Base-by-base conservation (phyloP, 2,797 vertebrate genomes). In the Argyrosomus regius region DNA sequence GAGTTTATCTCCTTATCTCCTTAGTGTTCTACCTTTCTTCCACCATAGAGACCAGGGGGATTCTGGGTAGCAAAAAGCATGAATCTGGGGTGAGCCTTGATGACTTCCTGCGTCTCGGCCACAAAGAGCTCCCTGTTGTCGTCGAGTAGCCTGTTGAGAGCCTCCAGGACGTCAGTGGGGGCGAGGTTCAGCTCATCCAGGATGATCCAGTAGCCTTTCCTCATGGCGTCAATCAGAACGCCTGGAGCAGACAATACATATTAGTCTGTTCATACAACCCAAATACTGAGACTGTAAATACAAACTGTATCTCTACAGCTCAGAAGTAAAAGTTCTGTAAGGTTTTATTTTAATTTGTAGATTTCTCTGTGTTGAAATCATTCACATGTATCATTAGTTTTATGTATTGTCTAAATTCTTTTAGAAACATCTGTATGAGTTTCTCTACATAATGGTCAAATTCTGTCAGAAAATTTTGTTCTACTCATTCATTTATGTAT, bases 51-150 rank as follows among this genome's bases (percentile, higher is more conserved):
- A 48, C 98, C 98, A 46, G 98, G 98, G 20, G 98, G 98, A 84
- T 99, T 99, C 88, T 99, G 98, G 16, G 98, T 99, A 20, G 98
- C 97, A 88, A 99, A 99, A 41, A 99, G 95, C 97, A 98, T 99
- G 90, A 99, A 99, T 58, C 96, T 95, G 72, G 97, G 96, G 58
- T 99, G 97, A 64, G 98, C 98, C 93, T 92, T 98, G 81, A 99
- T 96, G 28, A 98, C 96, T 91, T 99, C 98, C 75, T 99, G 98
- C 1, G 98, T 99, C 93, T 99, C 98, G 0, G 97, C 96, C 65
- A 99, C 92, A 61, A 99, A 97, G 31, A 99, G 95, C 89, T 99
- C 98, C 63, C 98, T 94, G 93, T 99, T 99, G 93, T 99, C 98
- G 28, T 99, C 98, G 54, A 99, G 87, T 39, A 99, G 90, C 76